A percentile compares a stretch with the other conserved stretches of the same genome.
Conservation (phyloP, 92 coral and sea anemone species). For the Zoanthus sansibaricus region DNA sequence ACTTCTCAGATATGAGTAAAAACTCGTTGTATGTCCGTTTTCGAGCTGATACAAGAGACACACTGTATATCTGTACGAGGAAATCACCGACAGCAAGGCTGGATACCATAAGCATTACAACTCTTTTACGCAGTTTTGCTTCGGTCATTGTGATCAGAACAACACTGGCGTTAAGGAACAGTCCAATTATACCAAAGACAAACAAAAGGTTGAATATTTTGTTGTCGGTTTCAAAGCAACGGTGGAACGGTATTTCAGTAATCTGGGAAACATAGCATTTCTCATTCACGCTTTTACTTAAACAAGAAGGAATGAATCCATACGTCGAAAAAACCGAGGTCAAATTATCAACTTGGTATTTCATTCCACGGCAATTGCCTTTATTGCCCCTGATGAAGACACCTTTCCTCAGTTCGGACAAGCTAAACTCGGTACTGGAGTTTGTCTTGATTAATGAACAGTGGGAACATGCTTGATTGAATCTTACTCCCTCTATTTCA, state of each 20-base stretch:
- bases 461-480: slow-evolving; percentile 59
- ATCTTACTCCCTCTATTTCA: slow-evolving; percentile 57
- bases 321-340: not conserved
- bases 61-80: slow-evolving; percentile 1
- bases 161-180: slow-evolving; percentile 28
- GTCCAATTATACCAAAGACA: slow-evolving; percentile 7
- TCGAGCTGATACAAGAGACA: slow-evolving; percentile 21
- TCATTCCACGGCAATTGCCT: slow-evolving; percentile 32
- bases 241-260: slow-evolving; percentile 27
- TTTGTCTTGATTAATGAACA: slow-evolving; percentile 62
- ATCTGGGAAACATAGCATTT: slow-evolving; percentile 20
- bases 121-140: slow-evolving; percentile 17
- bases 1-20: slow-evolving; percentile 4
- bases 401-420: slow-evolving; percentile 25
- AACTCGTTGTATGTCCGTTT: slow-evolving; percentile 56
- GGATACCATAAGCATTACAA: slow-evolving; percentile 13
- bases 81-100: slow-evolving; percentile 27
- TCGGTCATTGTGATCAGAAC: slow-evolving; percentile 8
- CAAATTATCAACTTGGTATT: slow-evolving; percentile 4
- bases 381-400: slow-evolving; percentile 4
- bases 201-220: slow-evolving; percentile 33
- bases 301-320: slow-evolving; percentile 33
- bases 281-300: not conserved
- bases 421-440: slow-evolving; percentile 2
- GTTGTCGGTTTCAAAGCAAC: slow-evolving; percentile 38